Evolutionary conservation across 1,140 invertebrate genomes (phyloP).

Genomic region (Drosophila nannoptera): DNA sequence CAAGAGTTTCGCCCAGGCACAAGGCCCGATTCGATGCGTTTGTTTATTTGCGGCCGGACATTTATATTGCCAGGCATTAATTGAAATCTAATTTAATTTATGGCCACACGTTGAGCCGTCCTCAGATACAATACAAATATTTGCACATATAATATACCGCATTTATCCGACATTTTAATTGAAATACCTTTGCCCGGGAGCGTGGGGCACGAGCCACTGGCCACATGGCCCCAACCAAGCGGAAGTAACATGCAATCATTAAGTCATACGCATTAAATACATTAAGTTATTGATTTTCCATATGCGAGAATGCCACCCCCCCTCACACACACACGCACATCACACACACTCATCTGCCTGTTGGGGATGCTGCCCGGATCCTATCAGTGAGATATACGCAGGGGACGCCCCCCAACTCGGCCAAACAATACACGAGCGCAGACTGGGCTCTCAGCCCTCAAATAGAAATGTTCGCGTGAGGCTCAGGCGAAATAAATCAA

Average conservation of each 20-base stretch:
- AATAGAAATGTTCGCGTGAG: slow-evolving; percentile 38
- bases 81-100: slow-evolving; percentile 73
- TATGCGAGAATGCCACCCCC: slow-evolving; percentile 36
- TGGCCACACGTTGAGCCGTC: slow-evolving; percentile 28
- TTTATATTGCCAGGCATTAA: slow-evolving; percentile 43
- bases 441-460: slow-evolving; percentile 6
- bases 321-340: background rate
- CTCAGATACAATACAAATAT: slow-evolving; percentile 38
- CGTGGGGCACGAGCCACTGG: slow-evolving; percentile 22
- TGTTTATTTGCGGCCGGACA: slow-evolving; percentile 44
- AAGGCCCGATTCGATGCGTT: slow-evolving; percentile 24
- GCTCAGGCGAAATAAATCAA: slow-evolving; percentile 11
- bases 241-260: slow-evolving; percentile 68
- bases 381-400: slow-evolving; percentile 41
- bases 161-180: slow-evolving; percentile 55
- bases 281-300: slow-evolving; percentile 74
- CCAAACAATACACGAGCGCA: slow-evolving; percentile 45
- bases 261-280: slow-evolving; percentile 65
- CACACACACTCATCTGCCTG: slow-evolving; percentile 19
- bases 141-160: slow-evolving; percentile 15
- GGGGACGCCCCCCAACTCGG: slow-evolving; percentile 6
- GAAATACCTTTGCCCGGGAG: slow-evolving; percentile 56
- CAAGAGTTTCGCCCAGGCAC: background rate
- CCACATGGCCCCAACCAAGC: slow-evolving; percentile 38
- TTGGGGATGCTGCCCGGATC: slow-evolving; percentile 27